Evolutionary conservation across 2,888 invertebrate genomes (phyloP).

Genomic region (Vanessa cardui): DNA sequence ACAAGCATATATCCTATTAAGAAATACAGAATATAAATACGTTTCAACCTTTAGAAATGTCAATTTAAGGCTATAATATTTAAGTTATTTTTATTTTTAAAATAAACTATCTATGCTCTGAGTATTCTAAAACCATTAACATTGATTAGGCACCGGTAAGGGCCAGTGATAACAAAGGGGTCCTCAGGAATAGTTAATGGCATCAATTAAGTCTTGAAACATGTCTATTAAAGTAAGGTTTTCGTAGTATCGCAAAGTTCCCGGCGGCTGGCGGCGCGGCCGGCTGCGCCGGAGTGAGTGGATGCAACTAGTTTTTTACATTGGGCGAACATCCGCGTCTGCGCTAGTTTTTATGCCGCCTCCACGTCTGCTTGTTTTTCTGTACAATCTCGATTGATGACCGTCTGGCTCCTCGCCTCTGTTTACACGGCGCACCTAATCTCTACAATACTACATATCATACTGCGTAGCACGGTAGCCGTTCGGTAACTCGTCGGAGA

Average conservation of each 20-base stretch:
- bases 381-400: slow-evolving; percentile 64
- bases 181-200: slow-evolving; percentile 1
- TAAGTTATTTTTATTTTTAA: no score
- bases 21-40: not conserved
- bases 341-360: slow-evolving; percentile 67
- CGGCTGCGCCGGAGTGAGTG: slow-evolving; percentile 49
- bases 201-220: not conserved
- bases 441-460: slow-evolving; percentile 45
- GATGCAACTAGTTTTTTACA: slow-evolving; percentile 65
- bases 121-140: no score
- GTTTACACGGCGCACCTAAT: slow-evolving; percentile 52
- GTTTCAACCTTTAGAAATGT: no score
- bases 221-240: slow-evolving; percentile 12
- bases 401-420: slow-evolving; percentile 60
- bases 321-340: slow-evolving; percentile 68
- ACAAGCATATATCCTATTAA: slow-evolving; percentile 15
- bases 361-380: slow-evolving; percentile 64
- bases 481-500: slow-evolving; percentile 40
- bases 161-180: no score
- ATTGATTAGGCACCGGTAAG: no score
- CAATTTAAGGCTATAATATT: no score
- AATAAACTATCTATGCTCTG: no score
- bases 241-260: slow-evolving; percentile 6
- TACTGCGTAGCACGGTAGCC: slow-evolving; percentile 62
- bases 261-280: slow-evolving; percentile 16